phyloP scores from a whole-genome alignment of 2,888 invertebrate species.

The Lordiphosa fenestrarum region DNA sequence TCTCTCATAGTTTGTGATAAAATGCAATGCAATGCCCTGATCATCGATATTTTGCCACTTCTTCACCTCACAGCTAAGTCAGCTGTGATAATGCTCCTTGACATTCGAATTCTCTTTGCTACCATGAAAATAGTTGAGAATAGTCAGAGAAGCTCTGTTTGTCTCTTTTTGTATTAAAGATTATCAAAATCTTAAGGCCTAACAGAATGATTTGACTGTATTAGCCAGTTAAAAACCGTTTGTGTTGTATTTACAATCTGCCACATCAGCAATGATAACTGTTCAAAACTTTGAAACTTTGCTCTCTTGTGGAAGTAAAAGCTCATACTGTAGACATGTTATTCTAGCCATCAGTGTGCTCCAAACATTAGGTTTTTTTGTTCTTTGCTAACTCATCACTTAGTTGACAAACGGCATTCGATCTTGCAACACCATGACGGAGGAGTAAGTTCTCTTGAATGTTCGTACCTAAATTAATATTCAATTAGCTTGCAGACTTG shows the following conservation, averaged over 20 bases:
- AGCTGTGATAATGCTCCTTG: too few species aligned
- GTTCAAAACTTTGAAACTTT: neutral
- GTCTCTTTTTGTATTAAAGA: too few species aligned
- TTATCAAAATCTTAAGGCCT: too few species aligned
- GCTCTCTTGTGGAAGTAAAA: slow-evolving; percentile 2
- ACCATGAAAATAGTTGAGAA: too few species aligned
- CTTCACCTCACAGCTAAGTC: too few species aligned
- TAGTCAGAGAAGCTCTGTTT: too few species aligned
- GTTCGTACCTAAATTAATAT: neutral
- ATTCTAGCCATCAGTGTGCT: slow-evolving; percentile 26
- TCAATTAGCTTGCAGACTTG: slow-evolving; percentile 34
- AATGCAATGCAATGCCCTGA: too few species aligned
- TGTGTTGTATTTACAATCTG: neutral
- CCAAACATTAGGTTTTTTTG: slow-evolving; percentile 20
- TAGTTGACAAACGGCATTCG: slow-evolving; percentile 30
- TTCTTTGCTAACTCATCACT: slow-evolving; percentile 7
- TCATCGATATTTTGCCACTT: too few species aligned
- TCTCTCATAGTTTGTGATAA: too few species aligned
- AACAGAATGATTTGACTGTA: too few species aligned
- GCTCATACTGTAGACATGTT: slow-evolving; percentile 22
- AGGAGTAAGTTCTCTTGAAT: slow-evolving; percentile 27
- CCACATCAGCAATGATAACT: neutral
- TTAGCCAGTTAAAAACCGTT: too few species aligned
- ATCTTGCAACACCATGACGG: slow-evolving; percentile 30
- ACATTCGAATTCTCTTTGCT: too few species aligned